Percentiles rank a stretch among this genome's conserved stretches.
Conservation (phyloP, 1,140 invertebrate genomes). For the Riptortus pedestris region DNA sequence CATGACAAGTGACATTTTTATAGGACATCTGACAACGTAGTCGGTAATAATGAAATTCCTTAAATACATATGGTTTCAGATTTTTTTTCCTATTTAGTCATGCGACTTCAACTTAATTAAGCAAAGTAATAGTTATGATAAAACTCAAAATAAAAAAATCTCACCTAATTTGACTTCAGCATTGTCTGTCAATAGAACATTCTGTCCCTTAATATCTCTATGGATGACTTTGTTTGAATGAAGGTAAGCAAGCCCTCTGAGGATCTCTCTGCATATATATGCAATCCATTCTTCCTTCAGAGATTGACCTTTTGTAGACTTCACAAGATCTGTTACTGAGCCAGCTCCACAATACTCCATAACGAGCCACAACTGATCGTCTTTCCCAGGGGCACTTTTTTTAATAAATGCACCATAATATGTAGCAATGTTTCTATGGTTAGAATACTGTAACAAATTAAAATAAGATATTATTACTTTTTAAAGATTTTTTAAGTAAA, state of each 20-base stretch:
- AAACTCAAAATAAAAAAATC: no score
- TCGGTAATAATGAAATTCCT: no score
- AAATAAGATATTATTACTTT: no score
- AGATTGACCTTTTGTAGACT: conserved; percentile 95
- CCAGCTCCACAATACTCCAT: conserved; percentile 99
- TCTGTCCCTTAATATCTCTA: conserved; percentile 99
- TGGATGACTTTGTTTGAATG: conserved; percentile 99
- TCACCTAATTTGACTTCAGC: conserved; percentile 97
- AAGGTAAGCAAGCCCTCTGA: conserved; percentile 91
- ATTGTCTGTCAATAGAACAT: conserved; percentile 97
- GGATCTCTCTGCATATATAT: conserved; percentile 95
- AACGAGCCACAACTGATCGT: conserved; percentile 98
- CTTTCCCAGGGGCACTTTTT: conserved; percentile 95
- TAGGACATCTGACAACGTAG: no score
- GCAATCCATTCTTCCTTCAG: conserved; percentile 99
- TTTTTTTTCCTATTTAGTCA: no score
- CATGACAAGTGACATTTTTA: no score
- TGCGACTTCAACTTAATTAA: no score
- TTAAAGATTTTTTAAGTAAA: conserved; percentile 7
- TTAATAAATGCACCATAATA: conserved; percentile 99
- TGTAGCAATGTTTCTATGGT: conserved; percentile 98
- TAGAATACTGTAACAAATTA: conserved; percentile 70
- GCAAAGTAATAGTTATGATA: no score
- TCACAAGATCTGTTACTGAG: conserved; percentile 97
- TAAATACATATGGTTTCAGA: no score